These are phyloP conservation scores for Pipistrellus nathusii DNA, from an alignment of 2,797 vertebrate genomes.

Conservation along the genomic window DNA sequence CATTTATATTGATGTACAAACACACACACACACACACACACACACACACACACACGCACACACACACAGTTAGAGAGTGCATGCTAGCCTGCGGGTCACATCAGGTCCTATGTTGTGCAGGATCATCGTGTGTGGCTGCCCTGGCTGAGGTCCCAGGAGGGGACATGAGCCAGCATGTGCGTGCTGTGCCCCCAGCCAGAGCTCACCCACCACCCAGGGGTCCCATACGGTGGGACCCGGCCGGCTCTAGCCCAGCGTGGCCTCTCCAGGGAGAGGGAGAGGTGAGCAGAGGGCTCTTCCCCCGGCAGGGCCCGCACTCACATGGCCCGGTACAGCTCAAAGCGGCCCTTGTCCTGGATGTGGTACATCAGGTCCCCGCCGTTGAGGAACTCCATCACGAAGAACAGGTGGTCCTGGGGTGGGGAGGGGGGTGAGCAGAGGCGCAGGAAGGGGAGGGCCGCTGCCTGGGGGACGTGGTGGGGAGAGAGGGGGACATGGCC, in stretches of 20 bases:
- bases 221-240: background rate
- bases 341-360: conserved; percentile 98
- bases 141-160: background rate
- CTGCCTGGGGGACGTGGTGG: too few relatives aligned
- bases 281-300: too few relatives aligned
- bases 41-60: background rate
- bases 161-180: background rate
- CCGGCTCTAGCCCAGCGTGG: background rate
- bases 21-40: background rate
- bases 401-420: conserved; percentile 97
- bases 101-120: background rate
- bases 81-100: background rate
- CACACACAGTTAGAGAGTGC: background rate
- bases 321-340: conserved; percentile 95
- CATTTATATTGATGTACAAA: background rate
- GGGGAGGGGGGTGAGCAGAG: background rate
- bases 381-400: conserved; percentile 99
- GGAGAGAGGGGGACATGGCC: too few relatives aligned
- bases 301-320: conserved; percentile 84
- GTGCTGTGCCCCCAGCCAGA: background rate
- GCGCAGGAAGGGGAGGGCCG: background rate
- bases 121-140: background rate
- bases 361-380: conserved; percentile 99
- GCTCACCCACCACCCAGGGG: background rate
- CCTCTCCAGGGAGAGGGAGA: background rate